Conservation (phyloP, 2,113 vertebrate genomes). For the Nycticryphes semicollaris region DNA sequence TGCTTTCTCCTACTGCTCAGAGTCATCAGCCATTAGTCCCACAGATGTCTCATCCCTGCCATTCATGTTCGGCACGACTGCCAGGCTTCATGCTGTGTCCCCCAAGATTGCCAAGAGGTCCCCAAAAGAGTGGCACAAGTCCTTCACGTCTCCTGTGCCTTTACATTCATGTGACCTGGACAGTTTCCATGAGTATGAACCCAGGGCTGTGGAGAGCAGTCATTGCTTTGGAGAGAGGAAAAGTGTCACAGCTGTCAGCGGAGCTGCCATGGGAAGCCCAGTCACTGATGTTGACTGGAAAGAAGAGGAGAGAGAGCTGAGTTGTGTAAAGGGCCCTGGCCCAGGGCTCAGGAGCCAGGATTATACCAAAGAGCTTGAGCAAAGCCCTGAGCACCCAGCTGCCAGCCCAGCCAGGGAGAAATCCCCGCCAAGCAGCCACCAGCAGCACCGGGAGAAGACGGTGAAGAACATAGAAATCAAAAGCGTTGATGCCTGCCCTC, state of each 20-base stretch:
- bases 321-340: not conserved
- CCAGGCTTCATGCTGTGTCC: constrained; percentile 64
- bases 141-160: constrained; percentile 28
- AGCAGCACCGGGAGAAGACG: constrained; percentile 28
- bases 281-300: not conserved
- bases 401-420: not conserved
- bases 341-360: not conserved
- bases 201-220: constrained; percentile 20
- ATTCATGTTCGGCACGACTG: constrained; percentile 72
- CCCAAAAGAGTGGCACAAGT: constrained; percentile 60
- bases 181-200: constrained; percentile 1
- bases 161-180: not conserved
- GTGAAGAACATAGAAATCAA: constrained; percentile 57
- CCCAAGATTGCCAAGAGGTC: constrained; percentile 57
- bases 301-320: not conserved
- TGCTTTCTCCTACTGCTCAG: constrained; percentile 76
- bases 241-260: not conserved
- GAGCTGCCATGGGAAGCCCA: not conserved
- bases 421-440: not conserved
- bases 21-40: constrained; percentile 72
- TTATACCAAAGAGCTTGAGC: not conserved
- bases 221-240: not conserved
- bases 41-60: constrained; percentile 54
- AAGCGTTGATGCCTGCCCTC: not conserved
- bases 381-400: not conserved